These are phyloP conservation scores for Agapornis canus DNA, from an alignment of 2,797 vertebrate genomes.

Conservation along the genomic window DNA sequence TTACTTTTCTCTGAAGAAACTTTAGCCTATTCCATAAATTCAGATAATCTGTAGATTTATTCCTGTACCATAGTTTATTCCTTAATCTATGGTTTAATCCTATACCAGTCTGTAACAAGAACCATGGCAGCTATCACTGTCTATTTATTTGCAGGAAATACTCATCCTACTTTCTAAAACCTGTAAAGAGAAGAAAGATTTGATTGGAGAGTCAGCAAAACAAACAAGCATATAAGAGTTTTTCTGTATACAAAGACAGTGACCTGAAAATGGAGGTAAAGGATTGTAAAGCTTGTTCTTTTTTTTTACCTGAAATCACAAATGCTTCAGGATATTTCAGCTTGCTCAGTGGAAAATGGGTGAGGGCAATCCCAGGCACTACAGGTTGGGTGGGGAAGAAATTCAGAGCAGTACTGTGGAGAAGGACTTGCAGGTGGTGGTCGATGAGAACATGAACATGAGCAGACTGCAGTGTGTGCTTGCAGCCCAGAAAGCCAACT, in stretches of 20 bases:
- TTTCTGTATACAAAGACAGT: neutral
- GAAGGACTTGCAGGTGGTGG: neutral
- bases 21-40: neutral
- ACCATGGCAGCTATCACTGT: neutral
- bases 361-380: neutral
- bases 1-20: neutral
- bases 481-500: no score
- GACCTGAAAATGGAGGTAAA: neutral
- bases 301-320: neutral
- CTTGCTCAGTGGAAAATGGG: neutral
- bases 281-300: neutral
- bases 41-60: neutral
- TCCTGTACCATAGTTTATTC: neutral
- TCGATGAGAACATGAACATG: neutral
- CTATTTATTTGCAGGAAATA: neutral
- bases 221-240: fast-evolving
- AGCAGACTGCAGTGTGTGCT: neutral
- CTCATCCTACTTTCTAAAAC: neutral
- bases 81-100: neutral
- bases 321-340: neutral
- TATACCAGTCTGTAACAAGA: neutral
- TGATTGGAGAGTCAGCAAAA: neutral
- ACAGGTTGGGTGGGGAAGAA: neutral
- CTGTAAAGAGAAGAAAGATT: neutral
- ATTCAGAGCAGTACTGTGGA: neutral